Percentiles rank a stretch among this genome's conserved stretches.
phyloP scores from a whole-genome alignment of 2,888 invertebrate genomes.

The Napeogenes inachia region DNA sequence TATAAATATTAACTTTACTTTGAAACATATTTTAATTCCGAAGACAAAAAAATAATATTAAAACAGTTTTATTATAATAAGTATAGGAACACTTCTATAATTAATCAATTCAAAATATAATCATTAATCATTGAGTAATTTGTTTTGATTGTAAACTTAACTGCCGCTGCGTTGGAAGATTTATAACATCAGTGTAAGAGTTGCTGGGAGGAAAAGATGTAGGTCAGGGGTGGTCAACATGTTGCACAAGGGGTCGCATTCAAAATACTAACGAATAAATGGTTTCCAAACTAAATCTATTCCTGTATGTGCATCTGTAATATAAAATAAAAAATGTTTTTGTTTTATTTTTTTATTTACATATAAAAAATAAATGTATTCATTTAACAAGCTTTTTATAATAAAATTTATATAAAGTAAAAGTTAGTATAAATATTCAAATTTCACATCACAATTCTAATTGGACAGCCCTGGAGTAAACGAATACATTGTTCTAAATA shows the following conservation, averaged over 20 bases:
- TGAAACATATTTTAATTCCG: background rate
- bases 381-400: too few species aligned
- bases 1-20: background rate
- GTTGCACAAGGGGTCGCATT: background rate
- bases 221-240: background rate
- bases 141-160: conserved; percentile 31
- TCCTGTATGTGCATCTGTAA: too few species aligned
- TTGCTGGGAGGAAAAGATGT: background rate
- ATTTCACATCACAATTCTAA: background rate
- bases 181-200: conserved; percentile 1
- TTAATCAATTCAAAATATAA: background rate
- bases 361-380: too few species aligned
- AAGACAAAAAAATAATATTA: background rate
- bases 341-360: background rate
- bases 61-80: background rate
- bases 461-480: conserved; percentile 6
- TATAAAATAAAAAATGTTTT: background rate
- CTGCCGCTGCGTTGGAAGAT: background rate
- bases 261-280: background rate
- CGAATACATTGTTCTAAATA: conserved; percentile 12
- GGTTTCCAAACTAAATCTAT: too few species aligned
- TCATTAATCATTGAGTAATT: conserved; percentile 34
- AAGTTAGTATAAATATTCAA: background rate
- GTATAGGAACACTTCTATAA: background rate
- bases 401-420: too few species aligned